These are phyloP conservation scores for Eupithecia abbreviata DNA, from an alignment of 2,888 invertebrate genomes.

Conservation along the genomic window DNA sequence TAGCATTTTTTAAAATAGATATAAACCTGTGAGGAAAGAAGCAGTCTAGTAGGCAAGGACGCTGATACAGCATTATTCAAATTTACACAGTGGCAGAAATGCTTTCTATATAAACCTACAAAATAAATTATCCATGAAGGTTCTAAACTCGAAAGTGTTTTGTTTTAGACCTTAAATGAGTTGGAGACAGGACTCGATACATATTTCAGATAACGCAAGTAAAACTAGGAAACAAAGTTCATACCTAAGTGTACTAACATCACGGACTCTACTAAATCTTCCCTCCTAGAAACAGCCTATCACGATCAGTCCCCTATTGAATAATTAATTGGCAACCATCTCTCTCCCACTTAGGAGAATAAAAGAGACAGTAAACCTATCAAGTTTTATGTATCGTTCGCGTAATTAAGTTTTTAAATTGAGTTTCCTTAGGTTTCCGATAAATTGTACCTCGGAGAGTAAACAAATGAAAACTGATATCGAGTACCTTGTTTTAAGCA, in stretches of 20 bases:
- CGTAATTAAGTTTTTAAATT: slow-evolving; percentile 46
- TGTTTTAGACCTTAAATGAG: background rate
- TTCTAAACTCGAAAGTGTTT: too few species aligned
- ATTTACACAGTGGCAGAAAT: too few species aligned
- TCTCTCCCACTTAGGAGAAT: slow-evolving; percentile 29
- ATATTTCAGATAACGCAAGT: background rate
- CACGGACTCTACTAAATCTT: background rate
- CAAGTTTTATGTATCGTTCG: slow-evolving; percentile 42
- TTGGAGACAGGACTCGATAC: background rate
- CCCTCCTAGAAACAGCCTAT: slow-evolving; percentile 48
- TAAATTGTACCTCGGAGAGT: slow-evolving; percentile 25
- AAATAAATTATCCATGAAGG: too few species aligned
- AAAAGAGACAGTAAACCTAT: slow-evolving; percentile 30
- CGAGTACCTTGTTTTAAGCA: background rate
- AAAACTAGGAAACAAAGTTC: background rate
- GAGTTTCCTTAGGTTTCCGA: slow-evolving; percentile 35
- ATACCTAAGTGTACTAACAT: background rate
- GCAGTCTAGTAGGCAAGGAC: too few species aligned
- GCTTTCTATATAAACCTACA: too few species aligned
- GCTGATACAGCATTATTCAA: too few species aligned
- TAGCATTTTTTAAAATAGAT: too few species aligned
- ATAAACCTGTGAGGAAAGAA: too few species aligned
- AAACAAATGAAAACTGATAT: slow-evolving; percentile 13
- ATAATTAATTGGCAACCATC: slow-evolving; percentile 55
- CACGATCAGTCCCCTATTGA: slow-evolving; percentile 56